Evolutionary conservation across 2,797 vertebrate species (phyloP).

Genomic region (Gallinago solitaria): DNA sequence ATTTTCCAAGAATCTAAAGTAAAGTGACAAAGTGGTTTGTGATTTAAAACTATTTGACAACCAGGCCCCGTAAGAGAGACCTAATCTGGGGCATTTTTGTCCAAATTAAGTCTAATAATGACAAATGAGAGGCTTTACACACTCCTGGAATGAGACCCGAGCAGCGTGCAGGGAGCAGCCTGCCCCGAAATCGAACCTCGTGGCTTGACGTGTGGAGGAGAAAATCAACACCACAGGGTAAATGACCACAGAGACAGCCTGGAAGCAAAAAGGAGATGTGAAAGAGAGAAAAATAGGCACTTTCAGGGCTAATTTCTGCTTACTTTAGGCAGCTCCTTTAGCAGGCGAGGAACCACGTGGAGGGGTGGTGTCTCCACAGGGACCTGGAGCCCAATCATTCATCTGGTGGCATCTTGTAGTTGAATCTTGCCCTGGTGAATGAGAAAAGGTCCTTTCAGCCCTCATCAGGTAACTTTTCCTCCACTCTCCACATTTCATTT

Average conservation of each 20-base stretch:
- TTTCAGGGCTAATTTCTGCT: neutral
- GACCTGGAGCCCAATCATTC: neutral
- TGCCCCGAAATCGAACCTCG: fast-evolving
- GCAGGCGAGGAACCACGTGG: neutral
- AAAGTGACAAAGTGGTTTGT: neutral
- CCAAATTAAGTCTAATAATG: neutral
- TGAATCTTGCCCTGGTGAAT: neutral
- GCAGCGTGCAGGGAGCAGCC: neutral
- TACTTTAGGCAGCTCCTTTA: neutral
- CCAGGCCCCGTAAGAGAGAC: neutral
- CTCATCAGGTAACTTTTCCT: neutral
- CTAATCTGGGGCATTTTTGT: neutral
- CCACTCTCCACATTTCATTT: neutral
- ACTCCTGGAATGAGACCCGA: neutral
- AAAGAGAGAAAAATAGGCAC: neutral
- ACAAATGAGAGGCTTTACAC: neutral
- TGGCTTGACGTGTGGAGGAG: fast-evolving
- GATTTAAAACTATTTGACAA: neutral
- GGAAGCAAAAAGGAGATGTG: neutral
- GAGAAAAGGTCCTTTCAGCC: neutral
- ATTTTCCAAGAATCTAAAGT: neutral
- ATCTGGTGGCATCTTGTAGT: neutral
- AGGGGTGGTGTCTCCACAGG: neutral
- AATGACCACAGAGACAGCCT: neutral
- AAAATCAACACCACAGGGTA: neutral